A percentile compares a stretch with the other conserved stretches of the same genome.
Conservation (phyloP, 1,140 invertebrate genomes). For the Monochamus saltuarius region DNA sequence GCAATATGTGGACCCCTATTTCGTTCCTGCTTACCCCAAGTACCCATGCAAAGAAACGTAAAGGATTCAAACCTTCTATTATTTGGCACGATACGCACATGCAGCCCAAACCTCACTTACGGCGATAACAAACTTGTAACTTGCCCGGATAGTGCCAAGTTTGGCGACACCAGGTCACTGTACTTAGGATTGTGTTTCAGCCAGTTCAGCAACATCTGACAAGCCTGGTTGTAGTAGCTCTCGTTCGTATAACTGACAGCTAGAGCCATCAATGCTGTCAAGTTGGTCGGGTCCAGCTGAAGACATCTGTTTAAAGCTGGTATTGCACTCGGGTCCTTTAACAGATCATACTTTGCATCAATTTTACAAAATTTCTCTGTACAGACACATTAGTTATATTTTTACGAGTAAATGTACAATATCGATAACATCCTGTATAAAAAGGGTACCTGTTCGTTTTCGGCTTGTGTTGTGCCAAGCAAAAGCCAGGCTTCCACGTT, state of each 20-base stretch:
- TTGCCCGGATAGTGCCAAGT: conserved; percentile 53
- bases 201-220: conserved; percentile 76
- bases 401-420: too few species aligned
- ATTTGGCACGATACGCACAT: conserved; percentile 10
- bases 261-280: conserved; percentile 83
- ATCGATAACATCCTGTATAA: conserved; percentile 5
- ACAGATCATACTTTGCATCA: not conserved
- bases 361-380: too few species aligned
- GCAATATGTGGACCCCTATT: too few species aligned
- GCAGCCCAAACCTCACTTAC: conserved; percentile 33
- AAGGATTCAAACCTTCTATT: conserved; percentile 11
- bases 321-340: conserved; percentile 82
- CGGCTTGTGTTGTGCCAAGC: conserved; percentile 87
- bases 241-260: conserved; percentile 97
- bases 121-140: conserved; percentile 50
- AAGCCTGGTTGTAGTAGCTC: conserved; percentile 74
- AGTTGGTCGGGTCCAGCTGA: conserved; percentile 77
- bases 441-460: conserved; percentile 74
- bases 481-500: conserved; percentile 81
- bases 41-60: conserved; percentile 6
- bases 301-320: conserved; percentile 85
- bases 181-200: conserved; percentile 85
- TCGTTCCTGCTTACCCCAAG: too few species aligned
- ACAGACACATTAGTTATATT: not conserved
- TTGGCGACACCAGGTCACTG: conserved; percentile 64